Conservation (phyloP, 2,888 invertebrate genomes). For the Epistrophe grossulariae region DNA sequence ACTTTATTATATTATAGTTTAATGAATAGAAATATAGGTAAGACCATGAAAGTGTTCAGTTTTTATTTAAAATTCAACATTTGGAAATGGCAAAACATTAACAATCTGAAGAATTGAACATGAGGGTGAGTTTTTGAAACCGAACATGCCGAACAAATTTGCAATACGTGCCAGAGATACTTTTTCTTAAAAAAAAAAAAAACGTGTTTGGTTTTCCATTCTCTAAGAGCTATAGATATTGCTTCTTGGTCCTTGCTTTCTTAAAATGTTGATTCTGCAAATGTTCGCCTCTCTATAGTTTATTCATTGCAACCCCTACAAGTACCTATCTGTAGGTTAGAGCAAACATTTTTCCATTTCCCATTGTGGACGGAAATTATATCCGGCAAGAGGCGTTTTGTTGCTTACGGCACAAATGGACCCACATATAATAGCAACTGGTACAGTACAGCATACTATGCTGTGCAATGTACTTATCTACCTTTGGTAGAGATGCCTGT, state of each 20-base stretch:
- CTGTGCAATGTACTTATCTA: conserved; percentile 37
- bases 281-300: conserved; percentile 70
- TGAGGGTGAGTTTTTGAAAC: conserved; percentile 16
- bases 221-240: conserved; percentile 68
- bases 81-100: conserved; percentile 27
- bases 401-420: conserved; percentile 75
- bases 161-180: conserved; percentile 61
- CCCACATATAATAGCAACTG: conserved; percentile 70
- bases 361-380: conserved; percentile 75
- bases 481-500: conserved; percentile 59
- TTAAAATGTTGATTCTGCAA: conserved; percentile 75
- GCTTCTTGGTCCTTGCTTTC: conserved; percentile 58
- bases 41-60: neutral
- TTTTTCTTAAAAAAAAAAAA: conserved; percentile 35
- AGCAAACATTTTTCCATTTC: conserved; percentile 74
- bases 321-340: conserved; percentile 74
- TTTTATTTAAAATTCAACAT: conserved; percentile 26
- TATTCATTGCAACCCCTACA: conserved; percentile 76
- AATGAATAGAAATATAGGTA: conserved; percentile 4
- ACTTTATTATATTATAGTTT: conserved; percentile 28
- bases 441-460: conserved; percentile 36
- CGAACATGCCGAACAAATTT: conserved; percentile 47
- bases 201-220: conserved; percentile 69
- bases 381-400: conserved; percentile 76
- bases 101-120: conserved; percentile 20